Evolutionary conservation across 2,113 vertebrate genomes (phyloP), one percentile per base, ranked within the genome.

Genomic region (Anolis sagrei): DNA sequence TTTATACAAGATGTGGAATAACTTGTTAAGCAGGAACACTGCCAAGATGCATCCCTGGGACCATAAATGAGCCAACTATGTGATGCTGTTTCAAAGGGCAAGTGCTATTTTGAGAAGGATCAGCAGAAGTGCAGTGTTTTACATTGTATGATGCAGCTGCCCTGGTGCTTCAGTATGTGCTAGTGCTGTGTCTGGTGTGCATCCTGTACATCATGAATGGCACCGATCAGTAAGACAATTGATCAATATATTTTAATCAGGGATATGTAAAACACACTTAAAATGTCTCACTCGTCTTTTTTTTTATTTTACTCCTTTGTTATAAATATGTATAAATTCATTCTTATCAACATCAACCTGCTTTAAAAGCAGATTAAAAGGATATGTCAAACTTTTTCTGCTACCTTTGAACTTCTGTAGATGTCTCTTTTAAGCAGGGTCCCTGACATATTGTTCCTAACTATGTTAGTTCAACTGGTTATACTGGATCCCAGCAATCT

Each of bases 51-150:
- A 78, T 78, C 48, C 48, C 54, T n/a, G 83, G 36, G 64, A 58
- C 32, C 19, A 13, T 85, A 78, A 78, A 85, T 78, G 62, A 85
- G 64, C 83, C 75, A 85, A 58, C 64, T 39, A 51, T 39, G 27
- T 36, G 49, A 54, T 78, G 76, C 32, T 69, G 58, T 23, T 69
- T n/a, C 49, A 68, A 85, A 85, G 83, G 48, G 48, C 83, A 85
- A 70, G 64, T 69, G 34, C 76, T 84, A 68, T 78, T 84, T 84
- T 78, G 75, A 78, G 83, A 70, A 7, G n/a, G 75, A 78, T 78
- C 75, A 58, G 25, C 23, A 58, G 64, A 54, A 58, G 25, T 32
- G 39, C 29, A 54, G 25, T 54, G n/a, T 78, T 78, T 69, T 69
- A 32, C 83, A 21, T n/a, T 34, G 61, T 51, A 29, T 32, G 32